Conservation (phyloP, 2,113 vertebrate genomes). For the Alaudala cheleensis region DNA sequence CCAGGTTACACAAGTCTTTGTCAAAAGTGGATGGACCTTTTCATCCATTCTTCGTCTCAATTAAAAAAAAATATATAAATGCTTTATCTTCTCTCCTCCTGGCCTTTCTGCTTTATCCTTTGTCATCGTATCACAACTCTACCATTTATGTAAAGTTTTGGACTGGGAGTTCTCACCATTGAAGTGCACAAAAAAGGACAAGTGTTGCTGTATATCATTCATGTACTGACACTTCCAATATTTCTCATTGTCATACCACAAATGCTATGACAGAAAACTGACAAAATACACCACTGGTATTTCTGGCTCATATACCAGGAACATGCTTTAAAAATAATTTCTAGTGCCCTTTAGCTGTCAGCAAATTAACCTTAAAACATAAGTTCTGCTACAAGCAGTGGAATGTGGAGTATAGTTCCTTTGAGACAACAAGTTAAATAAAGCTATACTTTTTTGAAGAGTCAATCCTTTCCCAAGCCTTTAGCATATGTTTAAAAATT, state of each 20-base stretch:
- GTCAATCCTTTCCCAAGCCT: background rate
- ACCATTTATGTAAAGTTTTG: background rate
- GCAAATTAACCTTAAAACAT: background rate
- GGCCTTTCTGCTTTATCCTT: background rate
- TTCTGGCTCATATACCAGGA: background rate
- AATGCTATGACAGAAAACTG: background rate
- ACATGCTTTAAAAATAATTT: background rate
- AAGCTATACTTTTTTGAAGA: background rate
- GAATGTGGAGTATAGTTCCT: background rate
- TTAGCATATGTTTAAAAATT: background rate
- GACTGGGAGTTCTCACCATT: background rate
- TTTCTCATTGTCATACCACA: background rate
- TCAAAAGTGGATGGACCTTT: background rate
- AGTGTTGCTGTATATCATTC: background rate
- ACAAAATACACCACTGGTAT: background rate
- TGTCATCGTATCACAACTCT: background rate
- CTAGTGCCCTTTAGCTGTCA: background rate
- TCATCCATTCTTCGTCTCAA: background rate
- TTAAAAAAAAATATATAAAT: background rate
- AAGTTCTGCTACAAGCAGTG: background rate
- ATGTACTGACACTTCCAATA: background rate
- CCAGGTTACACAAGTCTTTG: background rate
- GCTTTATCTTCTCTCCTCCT: background rate
- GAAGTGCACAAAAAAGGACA: background rate
- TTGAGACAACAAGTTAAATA: background rate